phyloP scores from a whole-genome alignment of 2,888 invertebrate species.

The Rhagonycha fulva region DNA sequence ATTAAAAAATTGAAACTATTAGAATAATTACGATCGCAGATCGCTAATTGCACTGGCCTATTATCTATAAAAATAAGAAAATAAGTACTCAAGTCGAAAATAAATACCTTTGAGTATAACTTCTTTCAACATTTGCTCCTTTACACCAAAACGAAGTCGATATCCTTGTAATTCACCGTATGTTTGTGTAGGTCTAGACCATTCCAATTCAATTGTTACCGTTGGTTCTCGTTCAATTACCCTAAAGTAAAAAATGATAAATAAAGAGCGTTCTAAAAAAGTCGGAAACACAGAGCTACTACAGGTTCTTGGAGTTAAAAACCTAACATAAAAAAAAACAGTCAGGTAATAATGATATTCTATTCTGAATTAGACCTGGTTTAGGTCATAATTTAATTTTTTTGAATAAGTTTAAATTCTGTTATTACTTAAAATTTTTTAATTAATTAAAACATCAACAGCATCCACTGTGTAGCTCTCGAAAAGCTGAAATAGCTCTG shows the following conservation, averaged over 20 bases:
- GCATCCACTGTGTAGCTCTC: background rate
- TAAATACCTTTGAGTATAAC: slow-evolving; percentile 67
- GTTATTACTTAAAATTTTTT: too few species aligned
- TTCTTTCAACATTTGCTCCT: slow-evolving; percentile 77
- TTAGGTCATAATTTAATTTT: too few species aligned
- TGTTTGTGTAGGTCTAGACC: slow-evolving; percentile 87
- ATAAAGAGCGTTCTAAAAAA: background rate
- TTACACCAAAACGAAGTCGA: slow-evolving; percentile 83
- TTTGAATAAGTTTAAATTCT: too few species aligned
- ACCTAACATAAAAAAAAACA: too few species aligned
- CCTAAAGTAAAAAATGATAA: slow-evolving; percentile 56
- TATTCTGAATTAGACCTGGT: too few species aligned
- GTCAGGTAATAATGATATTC: too few species aligned
- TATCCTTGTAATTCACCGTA: slow-evolving; percentile 90
- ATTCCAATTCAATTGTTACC: slow-evolving; percentile 88
- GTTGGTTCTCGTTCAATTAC: slow-evolving; percentile 86
- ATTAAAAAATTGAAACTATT: too few species aligned
- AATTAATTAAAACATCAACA: background rate
- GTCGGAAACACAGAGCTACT: too few species aligned
- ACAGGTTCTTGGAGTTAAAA: too few species aligned
- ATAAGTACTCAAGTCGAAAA: background rate
- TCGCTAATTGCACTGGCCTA: too few species aligned
- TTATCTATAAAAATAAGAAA: background rate
- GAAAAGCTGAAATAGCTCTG: background rate
- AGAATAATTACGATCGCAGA: background rate